Base-by-base conservation (phyloP, 1,140 invertebrate genomes). In the Chironomus tepperi region DNA sequence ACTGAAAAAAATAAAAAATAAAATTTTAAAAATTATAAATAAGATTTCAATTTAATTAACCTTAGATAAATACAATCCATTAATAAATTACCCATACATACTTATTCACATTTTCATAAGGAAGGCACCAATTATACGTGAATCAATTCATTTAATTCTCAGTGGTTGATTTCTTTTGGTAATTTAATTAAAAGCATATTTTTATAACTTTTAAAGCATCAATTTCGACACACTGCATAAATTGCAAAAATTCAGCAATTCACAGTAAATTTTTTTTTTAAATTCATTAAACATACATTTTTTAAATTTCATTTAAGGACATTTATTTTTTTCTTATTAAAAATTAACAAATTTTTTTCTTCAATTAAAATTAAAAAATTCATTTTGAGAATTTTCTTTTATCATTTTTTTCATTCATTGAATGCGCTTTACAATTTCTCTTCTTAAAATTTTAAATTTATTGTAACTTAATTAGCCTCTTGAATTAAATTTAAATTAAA, bases 121-220 rank as follows among this genome's bases (percentile, higher is more conserved):
- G 65, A 70, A 70, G 65, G 65, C 65, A 70, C 65, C 65, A 70
- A 70, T 70, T 70, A 70, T 21, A 21, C 19, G 65, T 70, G 65
- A 70, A 70, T 70, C 18, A 19, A 70, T 70, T 70, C 18, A 9
- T 10, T 18, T 67, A 12, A 67, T 70, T 70, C 19, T 70, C 9
- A 34, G 24, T 34, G 24, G 24, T 34, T 34, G 24, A 34, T 18
- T 70, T 70, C 19, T 70, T 70, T 70, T 70, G 16, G 16, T 70
- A 19, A 18, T 70, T 19, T 70, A 15, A 19, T 21, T 70, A 70
- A 70, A 70, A 57, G 47, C 47, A 57, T 57, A n/a, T 57, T 57
- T 57, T 15, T 12, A n/a, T 57, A n/a, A 12, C 5, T 57, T 3
- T 57, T 57, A 57, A 57, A 57, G 47, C 47, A 57, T n/a, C n/a